These are phyloP conservation scores for Coregonus suidteri DNA, from an alignment of 2,797 vertebrate species.

Conservation along the genomic window DNA sequence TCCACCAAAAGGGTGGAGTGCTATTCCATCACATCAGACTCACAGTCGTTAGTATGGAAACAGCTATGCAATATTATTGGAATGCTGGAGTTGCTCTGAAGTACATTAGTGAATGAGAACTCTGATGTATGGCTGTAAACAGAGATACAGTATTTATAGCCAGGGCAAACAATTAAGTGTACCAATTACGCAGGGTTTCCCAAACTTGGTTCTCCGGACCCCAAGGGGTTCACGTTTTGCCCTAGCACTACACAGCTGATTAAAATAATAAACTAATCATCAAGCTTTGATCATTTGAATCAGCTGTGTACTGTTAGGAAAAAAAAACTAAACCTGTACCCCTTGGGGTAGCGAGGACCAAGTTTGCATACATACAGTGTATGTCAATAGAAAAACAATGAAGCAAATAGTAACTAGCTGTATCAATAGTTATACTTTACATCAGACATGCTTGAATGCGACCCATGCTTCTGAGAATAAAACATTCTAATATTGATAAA, in stretches of 20 bases:
- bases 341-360: too few species aligned
- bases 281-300: too few species aligned
- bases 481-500: background rate
- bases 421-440: background rate
- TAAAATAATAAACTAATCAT: too few species aligned
- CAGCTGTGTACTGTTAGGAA: too few species aligned
- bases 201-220: too few species aligned
- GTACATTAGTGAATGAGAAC: background rate
- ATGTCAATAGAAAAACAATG: background rate
- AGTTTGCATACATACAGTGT: background rate
- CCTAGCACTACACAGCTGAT: too few species aligned
- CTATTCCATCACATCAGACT: slow-evolving; percentile 7
- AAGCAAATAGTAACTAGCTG: background rate
- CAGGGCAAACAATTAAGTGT: background rate
- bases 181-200: too few species aligned
- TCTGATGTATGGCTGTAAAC: background rate
- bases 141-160: background rate
- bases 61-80: background rate
- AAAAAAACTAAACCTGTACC: too few species aligned
- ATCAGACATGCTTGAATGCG: background rate
- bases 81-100: background rate
- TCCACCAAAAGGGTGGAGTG: slow-evolving; percentile 30
- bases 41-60: slow-evolving; percentile 2
- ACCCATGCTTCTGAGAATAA: background rate
- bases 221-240: too few species aligned